Evolutionary conservation across 2,797 vertebrate genomes (phyloP), one percentile per base, ranked within the genome.

Genomic region (Eulemur albifrons): DNA sequence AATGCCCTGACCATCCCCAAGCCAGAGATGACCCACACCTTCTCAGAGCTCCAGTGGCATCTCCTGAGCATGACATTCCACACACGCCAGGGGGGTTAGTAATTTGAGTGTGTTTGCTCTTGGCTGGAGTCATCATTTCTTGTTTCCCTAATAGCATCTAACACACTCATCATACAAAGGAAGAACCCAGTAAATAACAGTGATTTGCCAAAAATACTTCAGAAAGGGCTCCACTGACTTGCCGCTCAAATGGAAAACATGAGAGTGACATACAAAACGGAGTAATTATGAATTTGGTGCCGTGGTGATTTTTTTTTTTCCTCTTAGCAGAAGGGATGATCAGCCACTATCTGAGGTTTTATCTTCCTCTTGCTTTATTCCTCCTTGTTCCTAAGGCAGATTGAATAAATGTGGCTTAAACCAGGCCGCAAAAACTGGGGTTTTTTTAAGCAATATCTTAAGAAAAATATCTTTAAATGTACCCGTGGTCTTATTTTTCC

Each of bases 401-500:
- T 2, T 93, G 86, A 97, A 95, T 84, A 96, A 95, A 63, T 25
- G 0, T 86, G 48, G 84, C 52, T 97, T 92, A 97, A 93, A 93
- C 91, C 27, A 3, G 96, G 79, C 59, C 90, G 95, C 75, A 97
- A 93, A 93, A 97, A 79, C 76, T 65, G 15, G 63, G 92, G 14
- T 25, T 80, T 77, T 96, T 98, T 77, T 5, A 76, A 83, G 57
- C 13, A 88, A 61, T 94, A 43, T 63, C 87, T 96, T 95, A 75
- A 72, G 75, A 96, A 95, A 81, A 94, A 6, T 12, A 95, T 86
- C 93, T 95, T n/a, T 69, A 96, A 88, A 76, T 23, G n/a, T 94
- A 52, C 35, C 61, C 95, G 96, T 97, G 83, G 88, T 95, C 97
- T 97, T 95, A 93, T 92, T 92, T 94, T 94, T 87, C 57, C 40